Conservation (phyloP, 2,113 vertebrate genomes). For the Trogon surrucura region DNA sequence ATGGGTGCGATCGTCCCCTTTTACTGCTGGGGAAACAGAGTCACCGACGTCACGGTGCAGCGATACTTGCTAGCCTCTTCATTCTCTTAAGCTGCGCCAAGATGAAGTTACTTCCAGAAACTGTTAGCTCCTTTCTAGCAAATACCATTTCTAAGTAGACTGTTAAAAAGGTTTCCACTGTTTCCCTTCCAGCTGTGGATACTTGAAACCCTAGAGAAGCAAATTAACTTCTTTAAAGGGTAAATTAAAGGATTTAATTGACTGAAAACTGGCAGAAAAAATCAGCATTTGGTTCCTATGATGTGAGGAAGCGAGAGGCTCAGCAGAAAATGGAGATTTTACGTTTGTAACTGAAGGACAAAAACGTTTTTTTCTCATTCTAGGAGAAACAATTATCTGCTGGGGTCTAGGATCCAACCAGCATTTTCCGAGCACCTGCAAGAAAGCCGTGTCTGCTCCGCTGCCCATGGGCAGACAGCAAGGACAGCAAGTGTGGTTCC, state of each 20-base stretch:
- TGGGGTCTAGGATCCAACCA: neutral
- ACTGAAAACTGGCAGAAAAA: neutral
- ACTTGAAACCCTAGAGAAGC: neutral
- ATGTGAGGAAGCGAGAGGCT: neutral
- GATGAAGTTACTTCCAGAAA: neutral
- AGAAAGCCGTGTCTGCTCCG: neutral
- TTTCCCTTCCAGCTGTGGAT: neutral
- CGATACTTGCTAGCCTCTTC: neutral
- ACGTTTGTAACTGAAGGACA: neutral
- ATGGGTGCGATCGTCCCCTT: rapidly evolving
- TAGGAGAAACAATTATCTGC: neutral
- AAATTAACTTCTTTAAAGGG: neutral
- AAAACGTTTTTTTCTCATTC: neutral
- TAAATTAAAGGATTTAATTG: conserved; percentile 7
- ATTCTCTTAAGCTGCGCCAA: neutral
- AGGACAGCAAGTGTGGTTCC: neutral
- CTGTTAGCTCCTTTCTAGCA: neutral
- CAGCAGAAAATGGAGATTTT: neutral
- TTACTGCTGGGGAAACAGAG: neutral
- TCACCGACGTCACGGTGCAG: neutral
- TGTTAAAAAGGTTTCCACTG: neutral
- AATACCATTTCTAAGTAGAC: neutral
- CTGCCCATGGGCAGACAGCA: neutral
- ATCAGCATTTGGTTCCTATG: neutral
- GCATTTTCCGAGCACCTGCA: neutral